Conservation (phyloP, 1,140 invertebrate species). For the Diachasmimorpha longicaudata region DNA sequence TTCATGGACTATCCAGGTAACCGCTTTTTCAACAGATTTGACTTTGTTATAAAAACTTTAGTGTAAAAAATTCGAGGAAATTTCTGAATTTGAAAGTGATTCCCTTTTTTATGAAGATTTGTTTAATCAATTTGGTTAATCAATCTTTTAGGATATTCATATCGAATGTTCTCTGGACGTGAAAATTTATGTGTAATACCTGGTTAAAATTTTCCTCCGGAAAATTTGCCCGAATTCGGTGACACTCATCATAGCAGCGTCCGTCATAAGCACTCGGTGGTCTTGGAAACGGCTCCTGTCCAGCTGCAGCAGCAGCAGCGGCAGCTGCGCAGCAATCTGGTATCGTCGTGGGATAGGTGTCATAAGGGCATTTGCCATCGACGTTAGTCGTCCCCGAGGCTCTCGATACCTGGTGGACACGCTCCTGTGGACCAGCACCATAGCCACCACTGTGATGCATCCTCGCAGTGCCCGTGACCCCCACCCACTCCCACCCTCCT, state of each 20-base stretch:
- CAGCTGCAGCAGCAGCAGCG: conserved; percentile 39
- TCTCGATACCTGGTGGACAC: conserved; percentile 53
- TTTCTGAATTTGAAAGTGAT: no score
- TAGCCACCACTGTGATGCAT: conserved; percentile 51
- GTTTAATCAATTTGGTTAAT: no score
- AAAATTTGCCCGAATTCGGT: conserved; percentile 52
- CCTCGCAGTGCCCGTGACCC: not conserved
- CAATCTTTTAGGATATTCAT: no score
- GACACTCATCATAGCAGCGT: conserved; percentile 58
- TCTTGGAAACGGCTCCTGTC: conserved; percentile 55
- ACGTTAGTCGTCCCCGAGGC: conserved; percentile 29
- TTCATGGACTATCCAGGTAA: no score
- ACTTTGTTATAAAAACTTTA: no score
- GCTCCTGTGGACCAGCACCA: conserved; percentile 55
- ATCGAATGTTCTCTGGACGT: no score
- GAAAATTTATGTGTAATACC: conserved; percentile 34
- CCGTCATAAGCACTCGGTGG: conserved; percentile 57
- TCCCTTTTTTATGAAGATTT: no score
- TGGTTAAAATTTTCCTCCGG: conserved; percentile 55
- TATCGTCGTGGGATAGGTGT: conserved; percentile 54
- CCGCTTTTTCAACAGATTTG: no score
- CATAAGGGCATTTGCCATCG: conserved; percentile 57
- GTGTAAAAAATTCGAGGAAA: no score
- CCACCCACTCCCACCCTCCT: not conserved
- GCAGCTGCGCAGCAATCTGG: conserved; percentile 58